These are phyloP conservation scores for Phyllotis vaccarum DNA, from an alignment of 2,797 vertebrate species.

Conservation along the genomic window DNA sequence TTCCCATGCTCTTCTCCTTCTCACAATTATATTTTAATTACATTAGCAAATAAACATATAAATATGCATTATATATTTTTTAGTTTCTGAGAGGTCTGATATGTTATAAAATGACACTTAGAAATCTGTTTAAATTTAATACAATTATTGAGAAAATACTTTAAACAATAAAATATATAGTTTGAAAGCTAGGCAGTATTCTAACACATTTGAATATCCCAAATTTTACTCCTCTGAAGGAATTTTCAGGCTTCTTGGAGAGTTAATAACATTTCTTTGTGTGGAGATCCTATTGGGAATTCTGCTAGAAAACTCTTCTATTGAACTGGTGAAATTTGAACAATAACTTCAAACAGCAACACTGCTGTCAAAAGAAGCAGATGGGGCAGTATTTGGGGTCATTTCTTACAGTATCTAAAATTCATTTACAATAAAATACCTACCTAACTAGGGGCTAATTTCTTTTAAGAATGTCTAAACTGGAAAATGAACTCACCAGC, in stretches of 20 bases:
- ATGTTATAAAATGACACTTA: constrained; percentile 36
- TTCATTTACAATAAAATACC: constrained; percentile 68
- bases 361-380: constrained; percentile 32
- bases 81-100: constrained; percentile 19
- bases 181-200: constrained; percentile 49
- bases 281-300: constrained; percentile 26
- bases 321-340: constrained; percentile 62
- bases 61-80: constrained; percentile 39
- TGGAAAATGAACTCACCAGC: constrained; percentile 57
- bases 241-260: constrained; percentile 60
- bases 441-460: constrained; percentile 50
- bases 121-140: constrained; percentile 48
- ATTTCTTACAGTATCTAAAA: constrained; percentile 61
- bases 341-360: constrained; percentile 62
- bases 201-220: constrained; percentile 56
- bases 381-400: neutral
- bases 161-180: constrained; percentile 31
- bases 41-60: constrained; percentile 40
- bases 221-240: constrained; percentile 64
- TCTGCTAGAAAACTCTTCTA: constrained; percentile 34
- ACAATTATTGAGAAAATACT: constrained; percentile 8
- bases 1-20: neutral
- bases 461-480: constrained; percentile 68
- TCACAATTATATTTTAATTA: constrained; percentile 50
- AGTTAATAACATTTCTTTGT: constrained; percentile 31